phyloP scores from a whole-genome alignment of 2,888 invertebrate genomes.

The Frankliniella fusca region DNA sequence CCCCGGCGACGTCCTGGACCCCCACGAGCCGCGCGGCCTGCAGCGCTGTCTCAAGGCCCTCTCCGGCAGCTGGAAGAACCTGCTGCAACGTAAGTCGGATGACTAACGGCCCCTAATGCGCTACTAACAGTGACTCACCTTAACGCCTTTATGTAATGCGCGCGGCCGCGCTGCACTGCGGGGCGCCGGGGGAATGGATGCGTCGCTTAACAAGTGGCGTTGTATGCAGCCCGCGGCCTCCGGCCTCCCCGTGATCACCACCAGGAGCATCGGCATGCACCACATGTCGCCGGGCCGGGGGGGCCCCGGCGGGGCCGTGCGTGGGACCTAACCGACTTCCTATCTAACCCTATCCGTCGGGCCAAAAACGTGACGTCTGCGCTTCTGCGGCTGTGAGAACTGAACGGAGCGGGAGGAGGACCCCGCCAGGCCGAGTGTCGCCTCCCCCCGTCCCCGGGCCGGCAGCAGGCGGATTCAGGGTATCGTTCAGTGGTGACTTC shows the following conservation, averaged over 20 bases:
- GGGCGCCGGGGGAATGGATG: no score
- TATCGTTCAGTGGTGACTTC: no score
- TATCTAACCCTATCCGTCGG: neutral
- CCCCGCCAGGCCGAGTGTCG: no score
- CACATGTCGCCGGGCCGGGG: neutral
- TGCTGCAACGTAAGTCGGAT: constrained; percentile 64
- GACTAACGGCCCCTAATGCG: neutral
- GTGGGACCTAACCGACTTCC: constrained; percentile 15
- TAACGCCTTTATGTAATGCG: neutral
- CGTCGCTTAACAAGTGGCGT: neutral
- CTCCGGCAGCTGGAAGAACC: constrained; percentile 73
- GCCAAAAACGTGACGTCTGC: neutral
- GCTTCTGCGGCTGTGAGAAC: neutral
- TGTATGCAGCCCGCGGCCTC: neutral
- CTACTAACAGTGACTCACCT: neutral
- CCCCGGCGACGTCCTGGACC: constrained; percentile 40
- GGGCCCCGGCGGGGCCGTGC: neutral
- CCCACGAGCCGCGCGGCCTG: constrained; percentile 47
- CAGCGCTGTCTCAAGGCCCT: constrained; percentile 68
- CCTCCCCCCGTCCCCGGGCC: no score
- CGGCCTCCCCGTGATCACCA: constrained; percentile 25
- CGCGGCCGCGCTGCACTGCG: neutral
- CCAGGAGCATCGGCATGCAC: constrained; percentile 3
- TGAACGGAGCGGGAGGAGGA: neutral
- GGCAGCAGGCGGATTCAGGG: no score